Percentiles rank a stretch among this genome's conserved stretches.
Conservation (phyloP, 2,888 invertebrate genomes). For the Zeuzera pyrina region DNA sequence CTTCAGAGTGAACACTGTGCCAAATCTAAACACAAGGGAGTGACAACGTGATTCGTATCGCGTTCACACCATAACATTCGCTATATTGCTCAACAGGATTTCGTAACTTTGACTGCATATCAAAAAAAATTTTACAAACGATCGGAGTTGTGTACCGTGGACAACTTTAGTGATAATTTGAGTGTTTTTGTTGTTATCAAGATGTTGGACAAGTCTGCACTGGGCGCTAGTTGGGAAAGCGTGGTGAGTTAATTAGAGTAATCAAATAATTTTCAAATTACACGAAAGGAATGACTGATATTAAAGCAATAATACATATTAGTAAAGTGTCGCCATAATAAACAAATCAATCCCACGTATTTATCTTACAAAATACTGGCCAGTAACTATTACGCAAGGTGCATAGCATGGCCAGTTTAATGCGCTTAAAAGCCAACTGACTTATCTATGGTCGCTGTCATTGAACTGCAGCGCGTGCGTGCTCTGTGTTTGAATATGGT, state of each 20-base stretch:
- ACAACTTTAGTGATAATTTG: conserved; percentile 16
- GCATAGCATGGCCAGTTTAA: conserved; percentile 47
- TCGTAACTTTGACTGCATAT: conserved; percentile 27
- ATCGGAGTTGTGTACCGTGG: conserved; percentile 23
- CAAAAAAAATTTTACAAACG: conserved; percentile 16
- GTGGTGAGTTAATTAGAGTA: conserved; percentile 45
- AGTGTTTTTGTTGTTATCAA: conserved; percentile 14
- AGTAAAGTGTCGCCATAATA: too few relatives aligned
- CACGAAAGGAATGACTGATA: background rate
- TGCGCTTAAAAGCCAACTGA: conserved; percentile 56
- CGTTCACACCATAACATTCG: conserved; percentile 24
- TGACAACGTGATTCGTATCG: conserved; percentile 50
- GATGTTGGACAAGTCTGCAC: conserved; percentile 61
- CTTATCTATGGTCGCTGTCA: conserved; percentile 55
- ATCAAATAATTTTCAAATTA: background rate
- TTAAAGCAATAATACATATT: background rate
- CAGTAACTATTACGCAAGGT: conserved; percentile 50
- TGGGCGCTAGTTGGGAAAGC: conserved; percentile 68
- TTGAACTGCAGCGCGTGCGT: conserved; percentile 47
- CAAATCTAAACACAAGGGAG: conserved; percentile 41
- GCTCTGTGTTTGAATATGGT: conserved; percentile 52
- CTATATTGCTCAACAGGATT: conserved; percentile 20
- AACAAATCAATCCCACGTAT: conserved; percentile 12
- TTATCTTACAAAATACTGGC: conserved; percentile 34
- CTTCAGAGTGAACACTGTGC: conserved; percentile 51